Evolutionary conservation across 1,140 invertebrate species (phyloP).

Genomic region (Lamellibrachia luymesi): DNA sequence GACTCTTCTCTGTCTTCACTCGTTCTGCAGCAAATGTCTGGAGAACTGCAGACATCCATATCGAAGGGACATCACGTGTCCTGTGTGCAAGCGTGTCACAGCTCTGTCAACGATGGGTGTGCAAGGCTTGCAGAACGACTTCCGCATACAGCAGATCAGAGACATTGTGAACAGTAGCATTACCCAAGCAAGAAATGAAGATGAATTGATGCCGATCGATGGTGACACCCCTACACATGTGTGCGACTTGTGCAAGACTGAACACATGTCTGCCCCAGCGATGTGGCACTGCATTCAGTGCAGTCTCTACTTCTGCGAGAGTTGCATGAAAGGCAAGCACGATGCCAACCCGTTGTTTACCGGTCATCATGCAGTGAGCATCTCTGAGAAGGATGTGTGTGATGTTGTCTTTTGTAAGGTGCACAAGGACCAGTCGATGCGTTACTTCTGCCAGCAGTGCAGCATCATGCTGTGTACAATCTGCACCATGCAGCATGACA

Average conservation of each 20-base stretch:
- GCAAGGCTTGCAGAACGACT: constrained; percentile 26
- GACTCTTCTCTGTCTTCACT: constrained; percentile 44
- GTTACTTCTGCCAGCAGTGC: constrained; percentile 26
- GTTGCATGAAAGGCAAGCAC: constrained; percentile 23
- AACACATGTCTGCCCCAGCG: constrained; percentile 8
- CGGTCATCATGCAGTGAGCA: constrained; percentile 17
- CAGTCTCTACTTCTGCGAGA: constrained; percentile 26
- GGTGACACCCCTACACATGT: background rate
- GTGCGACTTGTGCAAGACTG: constrained; percentile 23
- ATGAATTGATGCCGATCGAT: background rate
- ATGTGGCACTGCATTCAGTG: constrained; percentile 24
- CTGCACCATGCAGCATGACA: constrained; percentile 26
- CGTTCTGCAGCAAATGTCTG: constrained; percentile 61
- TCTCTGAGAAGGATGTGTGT: constrained; percentile 13
- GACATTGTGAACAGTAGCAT: constrained; percentile 22
- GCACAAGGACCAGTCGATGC: constrained; percentile 24
- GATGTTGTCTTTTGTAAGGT: constrained; percentile 23
- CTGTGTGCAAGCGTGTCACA: constrained; percentile 24
- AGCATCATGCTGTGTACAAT: constrained; percentile 25
- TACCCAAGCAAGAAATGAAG: background rate
- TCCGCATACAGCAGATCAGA: constrained; percentile 28
- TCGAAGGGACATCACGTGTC: constrained; percentile 24
- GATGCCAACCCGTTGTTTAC: constrained; percentile 24
- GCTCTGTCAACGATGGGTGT: constrained; percentile 15
- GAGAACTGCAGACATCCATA: constrained; percentile 48